phyloP scores from a whole-genome alignment of 2,113 vertebrate genomes.

The rat (Rattus norvegicus) region GRCr8 NC_086024.1:11235001-11235500 shows the following conservation, averaged over 20 bases:
- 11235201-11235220: background rate
- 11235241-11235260: background rate
- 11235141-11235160: background rate
- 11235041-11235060: background rate
- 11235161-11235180: background rate
- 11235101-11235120: background rate
- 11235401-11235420: background rate
- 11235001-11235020: background rate
- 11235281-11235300: background rate
- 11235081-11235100: background rate
- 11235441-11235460: background rate
- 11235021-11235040: too few species aligned
- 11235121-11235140: background rate
- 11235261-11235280: background rate
- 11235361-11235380: background rate
- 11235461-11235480: background rate
- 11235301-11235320: background rate
- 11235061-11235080: background rate
- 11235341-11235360: background rate
- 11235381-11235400: background rate
- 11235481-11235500: background rate
- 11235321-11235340: background rate
- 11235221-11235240: background rate
- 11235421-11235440: background rate
- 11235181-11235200: background rate